Base-by-base conservation (phyloP, 2,888 invertebrate genomes). In the Artemia sp. region DNA sequence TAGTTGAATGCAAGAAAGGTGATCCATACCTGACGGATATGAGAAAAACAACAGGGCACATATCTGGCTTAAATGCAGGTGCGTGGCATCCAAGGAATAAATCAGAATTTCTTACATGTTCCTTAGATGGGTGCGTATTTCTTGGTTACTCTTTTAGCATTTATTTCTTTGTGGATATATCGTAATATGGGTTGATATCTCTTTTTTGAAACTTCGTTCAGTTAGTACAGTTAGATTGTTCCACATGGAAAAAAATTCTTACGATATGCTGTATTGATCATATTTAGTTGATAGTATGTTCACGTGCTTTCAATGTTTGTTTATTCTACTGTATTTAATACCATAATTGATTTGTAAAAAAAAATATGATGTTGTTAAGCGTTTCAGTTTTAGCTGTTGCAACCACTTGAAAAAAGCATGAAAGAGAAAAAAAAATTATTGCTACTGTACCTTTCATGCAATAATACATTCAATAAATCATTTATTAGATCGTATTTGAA, bases 11-110 rank as follows among this genome's bases (percentile, higher is more conserved):
- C 76, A 87, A 90, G 0, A 94, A 93, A 78, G 97, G 95, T 0
- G 93, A 94, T 78, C 92, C 92, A 77, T 98, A 98, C 76, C 89
- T 99, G 24, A 87, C 87, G 0, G 97, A 98, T 77, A 91, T 93
- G 87, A 86, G 90, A 0, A 85, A 83, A 75, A 95, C 95, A 0
- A 94, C 91, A 78, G 97, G 98, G 0, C 98, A 98, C 78, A 89
- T 91, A 0, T 92, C 95, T 0, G 86, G 91, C 51, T 79, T 98
- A 7, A 92, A 92, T 75, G 84, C 86, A 69, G 91, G 96, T 1
- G 87, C 88, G 76, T 98, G 96, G 93, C 92, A 96, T 81, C 97
- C 97, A 0, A 86, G 88, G 73, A 83, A 85, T 3, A 86, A 87
- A 71, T 90, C 92, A 73, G 94, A 97, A 78, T 99, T 98, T 79